Percentiles rank a stretch among this genome's conserved stretches.
Conservation (phyloP, 1,140 invertebrate genomes). For the Anadara kagoshimensis region DNA sequence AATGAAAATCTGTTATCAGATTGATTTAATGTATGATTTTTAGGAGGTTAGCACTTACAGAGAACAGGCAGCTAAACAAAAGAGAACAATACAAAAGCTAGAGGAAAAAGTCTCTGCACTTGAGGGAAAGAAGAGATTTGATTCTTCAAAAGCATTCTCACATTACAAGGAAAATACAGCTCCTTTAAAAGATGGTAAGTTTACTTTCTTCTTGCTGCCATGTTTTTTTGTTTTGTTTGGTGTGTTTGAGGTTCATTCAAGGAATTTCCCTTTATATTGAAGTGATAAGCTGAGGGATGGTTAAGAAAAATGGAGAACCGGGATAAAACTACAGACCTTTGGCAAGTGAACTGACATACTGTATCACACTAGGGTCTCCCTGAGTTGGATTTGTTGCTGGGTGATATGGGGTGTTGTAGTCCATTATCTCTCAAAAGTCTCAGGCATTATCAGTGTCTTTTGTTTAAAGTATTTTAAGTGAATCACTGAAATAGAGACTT, state of each 20-base stretch:
- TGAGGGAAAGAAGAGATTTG: conserved; percentile 55
- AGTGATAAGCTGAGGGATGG: too few species aligned
- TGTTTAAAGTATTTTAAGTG: too few species aligned
- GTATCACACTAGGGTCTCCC: too few species aligned
- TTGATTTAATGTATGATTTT: background rate
- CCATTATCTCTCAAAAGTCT: too few species aligned
- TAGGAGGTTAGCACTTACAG: conserved; percentile 53
- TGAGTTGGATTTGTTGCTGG: too few species aligned
- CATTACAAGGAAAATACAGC: conserved; percentile 45
- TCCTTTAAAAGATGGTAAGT: conserved; percentile 45
- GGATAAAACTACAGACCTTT: too few species aligned
- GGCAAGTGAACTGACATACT: too few species aligned
- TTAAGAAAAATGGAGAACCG: too few species aligned
- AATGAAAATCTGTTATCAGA: too few species aligned
- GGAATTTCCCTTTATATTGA: background rate
- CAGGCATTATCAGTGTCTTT: too few species aligned
- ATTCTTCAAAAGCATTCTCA: conserved; percentile 58
- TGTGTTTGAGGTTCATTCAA: background rate
- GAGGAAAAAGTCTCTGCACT: conserved; percentile 47
- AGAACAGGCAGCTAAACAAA: conserved; percentile 56
- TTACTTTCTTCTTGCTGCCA: background rate
- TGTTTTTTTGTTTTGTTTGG: background rate
- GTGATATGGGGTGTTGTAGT: too few species aligned
- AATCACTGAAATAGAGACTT: too few species aligned
- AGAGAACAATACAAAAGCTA: conserved; percentile 51